Percentiles rank a stretch among this genome's conserved stretches.
These are phyloP conservation scores for Podocnemis expansa DNA, from an alignment of 2,113 vertebrate species.

Conservation along the genomic window DNA sequence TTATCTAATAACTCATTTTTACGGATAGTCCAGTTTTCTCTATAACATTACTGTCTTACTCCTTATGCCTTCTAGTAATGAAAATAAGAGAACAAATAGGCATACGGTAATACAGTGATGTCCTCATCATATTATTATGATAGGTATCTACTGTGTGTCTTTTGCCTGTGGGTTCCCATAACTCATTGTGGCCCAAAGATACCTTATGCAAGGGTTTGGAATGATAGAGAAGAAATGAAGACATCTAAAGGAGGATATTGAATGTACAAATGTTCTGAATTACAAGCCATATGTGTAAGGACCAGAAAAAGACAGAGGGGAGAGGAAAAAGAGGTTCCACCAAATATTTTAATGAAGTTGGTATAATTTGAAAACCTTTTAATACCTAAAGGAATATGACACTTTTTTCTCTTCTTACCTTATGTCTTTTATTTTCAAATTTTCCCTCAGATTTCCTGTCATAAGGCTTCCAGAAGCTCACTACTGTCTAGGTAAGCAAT, in stretches of 20 bases:
- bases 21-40: background rate
- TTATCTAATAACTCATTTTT: background rate
- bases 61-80: background rate
- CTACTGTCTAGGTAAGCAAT: background rate
- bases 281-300: background rate
- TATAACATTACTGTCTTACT: background rate
- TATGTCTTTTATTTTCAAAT: background rate
- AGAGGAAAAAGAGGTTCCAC: accelerated
- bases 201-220: background rate
- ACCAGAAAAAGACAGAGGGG: background rate
- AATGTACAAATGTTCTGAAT: background rate
- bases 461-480: background rate
- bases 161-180: background rate
- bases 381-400: background rate
- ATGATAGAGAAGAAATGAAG: background rate
- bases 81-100: background rate
- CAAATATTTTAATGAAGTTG: background rate
- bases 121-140: background rate
- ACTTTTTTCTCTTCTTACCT: background rate
- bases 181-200: background rate
- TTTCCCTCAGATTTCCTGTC: background rate
- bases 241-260: background rate
- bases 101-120: accelerated
- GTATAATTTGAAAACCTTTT: background rate
- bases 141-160: background rate